phyloP scores from a whole-genome alignment of 2,113 vertebrate genomes.

The Paedocypris sp. region DNA sequence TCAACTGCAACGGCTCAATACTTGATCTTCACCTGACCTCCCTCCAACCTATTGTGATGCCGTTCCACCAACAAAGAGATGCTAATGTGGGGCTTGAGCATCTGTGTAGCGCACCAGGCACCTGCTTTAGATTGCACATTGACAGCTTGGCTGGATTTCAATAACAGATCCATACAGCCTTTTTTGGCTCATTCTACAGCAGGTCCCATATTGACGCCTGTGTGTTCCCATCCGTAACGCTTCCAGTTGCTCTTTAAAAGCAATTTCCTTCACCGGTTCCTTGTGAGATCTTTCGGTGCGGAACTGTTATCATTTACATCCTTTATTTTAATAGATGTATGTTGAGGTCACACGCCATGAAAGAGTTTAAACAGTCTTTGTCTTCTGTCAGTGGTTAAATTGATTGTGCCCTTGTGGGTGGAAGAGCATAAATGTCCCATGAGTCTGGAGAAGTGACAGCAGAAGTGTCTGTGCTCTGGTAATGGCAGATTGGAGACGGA shows the following conservation, averaged over 20 bases:
- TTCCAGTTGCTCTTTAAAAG: conserved; percentile 17
- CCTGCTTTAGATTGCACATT: conserved; percentile 22
- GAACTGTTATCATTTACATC: background rate
- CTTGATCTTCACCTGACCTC: conserved; percentile 14
- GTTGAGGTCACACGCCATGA: background rate
- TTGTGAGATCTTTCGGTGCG: background rate
- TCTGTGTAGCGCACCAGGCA: conserved; percentile 8
- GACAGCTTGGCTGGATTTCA: conserved; percentile 32
- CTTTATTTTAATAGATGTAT: background rate
- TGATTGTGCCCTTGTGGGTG: conserved; percentile 8
- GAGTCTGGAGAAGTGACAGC: background rate
- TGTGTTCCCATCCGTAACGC: background rate
- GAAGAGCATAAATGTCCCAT: conserved; percentile 14
- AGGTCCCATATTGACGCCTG: conserved; percentile 12
- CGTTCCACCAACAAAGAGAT: background rate
- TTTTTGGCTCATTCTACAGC: background rate
- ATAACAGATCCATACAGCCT: conserved; percentile 30
- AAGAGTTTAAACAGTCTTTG: background rate
- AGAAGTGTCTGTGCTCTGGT: background rate
- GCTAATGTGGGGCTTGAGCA: conserved; percentile 13
- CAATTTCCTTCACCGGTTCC: background rate
- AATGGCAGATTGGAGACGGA: conserved; percentile 19
- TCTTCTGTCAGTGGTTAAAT: conserved; percentile 15
- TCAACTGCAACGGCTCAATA: conserved; percentile 4
- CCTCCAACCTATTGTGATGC: conserved; percentile 7